Evolutionary conservation across 2,113 vertebrate genomes (phyloP), one percentile per base, ranked within the genome.

Genomic region (Verasper variegatus): DNA sequence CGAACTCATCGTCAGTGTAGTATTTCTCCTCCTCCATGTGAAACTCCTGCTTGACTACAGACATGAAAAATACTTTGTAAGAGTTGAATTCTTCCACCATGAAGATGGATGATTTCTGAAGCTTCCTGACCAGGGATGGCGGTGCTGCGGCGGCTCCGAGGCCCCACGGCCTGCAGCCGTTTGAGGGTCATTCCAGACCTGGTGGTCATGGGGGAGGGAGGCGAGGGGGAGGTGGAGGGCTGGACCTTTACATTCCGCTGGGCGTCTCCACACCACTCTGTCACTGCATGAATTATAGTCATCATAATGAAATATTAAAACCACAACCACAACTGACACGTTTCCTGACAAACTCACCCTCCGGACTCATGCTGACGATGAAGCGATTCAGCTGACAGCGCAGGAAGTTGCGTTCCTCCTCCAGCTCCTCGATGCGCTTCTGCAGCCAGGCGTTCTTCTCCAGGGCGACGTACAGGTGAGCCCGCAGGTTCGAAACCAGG

Each of bases 381-480:
- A 97, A 96, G 15, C 95, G 94, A 82, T 96, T 96, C 37, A 97
- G 90, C 85, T 97, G 96, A 57, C 96, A 96, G 21, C 96, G 94
- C 83, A 97, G 83, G 81, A 97, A 97, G 88, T 97, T 96, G 12
- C 96, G 87, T 62, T 97, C 96, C 73, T 97, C 96, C 88, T 97
- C 96, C 86, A 97, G 93, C 83, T 97, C 96, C 81, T 96, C 95
- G 0, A 96, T 97, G 71, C 96, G 95, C 42, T 96, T 96, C 94
- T 96, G 96, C 55, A 96, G 87, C 96, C 96, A 97, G 0, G 94
- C 93, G 80, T 97, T 97, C 83, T 96, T 95, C 90, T 97, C 96
- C 90, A 97, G 89, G 0, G 96, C 93, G 84, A 97, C 94, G 76
- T 96, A 96, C 26, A 97, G 94, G 89, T 97, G 96, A 7, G 96